Conservation (phyloP, 1,140 invertebrate species). For the Macrosteles quadrilineatus region DNA sequence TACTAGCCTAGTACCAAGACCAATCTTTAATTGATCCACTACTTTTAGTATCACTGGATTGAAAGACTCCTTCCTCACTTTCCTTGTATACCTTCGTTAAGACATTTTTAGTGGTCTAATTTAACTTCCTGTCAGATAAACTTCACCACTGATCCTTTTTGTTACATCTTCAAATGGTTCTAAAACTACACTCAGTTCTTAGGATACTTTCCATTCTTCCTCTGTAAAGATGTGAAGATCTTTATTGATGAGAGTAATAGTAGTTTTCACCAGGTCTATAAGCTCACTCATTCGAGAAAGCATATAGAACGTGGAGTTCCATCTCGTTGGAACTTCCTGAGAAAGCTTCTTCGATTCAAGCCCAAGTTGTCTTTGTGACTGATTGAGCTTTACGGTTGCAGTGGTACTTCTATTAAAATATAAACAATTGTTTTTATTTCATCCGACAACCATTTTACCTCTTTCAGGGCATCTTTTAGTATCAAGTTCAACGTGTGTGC, state of each 20-base stretch:
- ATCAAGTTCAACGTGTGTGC: constrained; percentile 38
- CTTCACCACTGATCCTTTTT: constrained; percentile 49
- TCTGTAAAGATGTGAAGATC: constrained; percentile 45
- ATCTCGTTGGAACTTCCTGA: constrained; percentile 45
- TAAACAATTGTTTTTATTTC: constrained; percentile 11
- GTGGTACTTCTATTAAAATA: constrained; percentile 3
- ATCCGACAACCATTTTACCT: background rate
- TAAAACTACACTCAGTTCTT: constrained; percentile 44
- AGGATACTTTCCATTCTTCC: constrained; percentile 45
- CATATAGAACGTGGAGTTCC: constrained; percentile 50
- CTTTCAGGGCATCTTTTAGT: constrained; percentile 28
- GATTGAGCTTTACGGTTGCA: background rate
- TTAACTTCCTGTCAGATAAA: too few relatives aligned
- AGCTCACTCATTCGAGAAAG: constrained; percentile 45
- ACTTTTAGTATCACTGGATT: too few relatives aligned
- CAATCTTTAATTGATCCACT: too few relatives aligned
- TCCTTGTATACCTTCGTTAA: constrained; percentile 38
- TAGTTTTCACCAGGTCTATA: constrained; percentile 40
- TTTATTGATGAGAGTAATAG: constrained; percentile 45
- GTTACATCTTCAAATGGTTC: constrained; percentile 48
- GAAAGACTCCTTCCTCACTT: constrained; percentile 34
- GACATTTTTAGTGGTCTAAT: constrained; percentile 22
- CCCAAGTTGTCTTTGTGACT: constrained; percentile 10
- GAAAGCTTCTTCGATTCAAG: constrained; percentile 40
- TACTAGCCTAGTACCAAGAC: constrained; percentile 44